Base-by-base conservation (phyloP, 2,797 vertebrate species). In the Carapus acus region DNA sequence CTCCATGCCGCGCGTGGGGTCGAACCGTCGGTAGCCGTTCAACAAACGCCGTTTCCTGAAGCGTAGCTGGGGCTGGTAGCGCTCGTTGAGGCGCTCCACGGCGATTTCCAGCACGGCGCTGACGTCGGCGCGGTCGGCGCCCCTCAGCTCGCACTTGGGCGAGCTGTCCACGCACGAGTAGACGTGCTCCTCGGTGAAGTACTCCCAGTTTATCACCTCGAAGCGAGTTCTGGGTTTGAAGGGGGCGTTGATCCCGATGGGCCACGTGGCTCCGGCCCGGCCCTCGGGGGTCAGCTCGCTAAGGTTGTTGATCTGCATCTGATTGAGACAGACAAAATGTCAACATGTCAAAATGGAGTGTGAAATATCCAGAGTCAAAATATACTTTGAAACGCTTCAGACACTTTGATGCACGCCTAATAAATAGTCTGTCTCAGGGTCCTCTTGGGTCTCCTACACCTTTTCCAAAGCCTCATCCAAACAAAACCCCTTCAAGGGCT, bases 141-240 rank as follows among this genome's bases (percentile, higher is more conserved):
- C 96, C 5, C 83, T 87, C 55, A 98, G 89, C 24, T 93, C 92
- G 3, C 94, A 98, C 81, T 98, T 99, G 2, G 96, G 94, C 3
- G 93, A 86, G 45, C 92, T 89, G 0, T 94, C 91, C 0, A 83
- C 63, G 27, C 96, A 99, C 3, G 93, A 90, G 85, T 94, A 98
- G 17, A 93, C 88, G 20, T 98, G 93, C 76, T 93, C 94, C 55
- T 99, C 96, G 0, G 94, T 99, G 72, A 99, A 99, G 83, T 97
- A 97, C 58, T 98, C 94, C 96, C 96, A 99, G 85, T 90, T 91
- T 68, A 99, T 88, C 1, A 98, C 91, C 79, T 99, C 96, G n/a
- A 97, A 98, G 36, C 94, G 94, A 0, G 94, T 93, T 61, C 81
- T 89, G 0, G 96, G 91, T 13, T 82, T 88, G 69, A 97, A 99